These are phyloP conservation scores for Sericinus montela DNA, from an alignment of 2,888 invertebrate genomes.

Conservation along the genomic window DNA sequence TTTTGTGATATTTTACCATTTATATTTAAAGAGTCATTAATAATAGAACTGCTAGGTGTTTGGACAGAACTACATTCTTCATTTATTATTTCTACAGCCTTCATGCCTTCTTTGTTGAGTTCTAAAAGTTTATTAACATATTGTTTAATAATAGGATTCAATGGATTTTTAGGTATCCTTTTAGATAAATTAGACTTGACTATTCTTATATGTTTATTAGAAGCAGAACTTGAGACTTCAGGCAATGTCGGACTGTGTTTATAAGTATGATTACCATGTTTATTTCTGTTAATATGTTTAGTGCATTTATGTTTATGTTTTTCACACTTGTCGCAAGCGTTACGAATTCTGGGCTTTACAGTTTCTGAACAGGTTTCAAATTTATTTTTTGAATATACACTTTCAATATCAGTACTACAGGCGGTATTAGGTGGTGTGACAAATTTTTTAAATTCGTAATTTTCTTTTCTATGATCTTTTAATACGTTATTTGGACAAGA, in stretches of 20 bases:
- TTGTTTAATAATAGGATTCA: constrained; percentile 56
- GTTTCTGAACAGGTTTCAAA: constrained; percentile 1
- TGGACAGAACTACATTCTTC: constrained; percentile 66
- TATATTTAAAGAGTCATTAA: constrained; percentile 54
- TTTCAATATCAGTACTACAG: constrained; percentile 26
- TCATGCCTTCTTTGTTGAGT: constrained; percentile 57
- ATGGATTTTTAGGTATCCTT: constrained; percentile 25
- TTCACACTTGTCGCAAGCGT: constrained; percentile 6
- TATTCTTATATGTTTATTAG: constrained; percentile 11
- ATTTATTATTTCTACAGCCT: constrained; percentile 59
- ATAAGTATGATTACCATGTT: background rate
- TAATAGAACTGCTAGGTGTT: constrained; percentile 70
- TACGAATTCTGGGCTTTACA: background rate
- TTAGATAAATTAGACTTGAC: constrained; percentile 14
- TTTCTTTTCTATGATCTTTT: constrained; percentile 2
- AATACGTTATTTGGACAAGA: background rate
- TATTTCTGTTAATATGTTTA: constrained; percentile 2
- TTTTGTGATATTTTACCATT: constrained; percentile 31
- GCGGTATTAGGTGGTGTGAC: constrained; percentile 49
- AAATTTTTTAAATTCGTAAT: constrained; percentile 1
- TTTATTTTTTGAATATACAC: constrained; percentile 2
- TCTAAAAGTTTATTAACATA: constrained; percentile 61
- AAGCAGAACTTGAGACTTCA: background rate
- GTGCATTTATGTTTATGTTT: constrained; percentile 20
- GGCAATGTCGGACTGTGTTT: background rate